phyloP scores from a whole-genome alignment of 2,113 vertebrate species.

The Morone saxatilis region DNA sequence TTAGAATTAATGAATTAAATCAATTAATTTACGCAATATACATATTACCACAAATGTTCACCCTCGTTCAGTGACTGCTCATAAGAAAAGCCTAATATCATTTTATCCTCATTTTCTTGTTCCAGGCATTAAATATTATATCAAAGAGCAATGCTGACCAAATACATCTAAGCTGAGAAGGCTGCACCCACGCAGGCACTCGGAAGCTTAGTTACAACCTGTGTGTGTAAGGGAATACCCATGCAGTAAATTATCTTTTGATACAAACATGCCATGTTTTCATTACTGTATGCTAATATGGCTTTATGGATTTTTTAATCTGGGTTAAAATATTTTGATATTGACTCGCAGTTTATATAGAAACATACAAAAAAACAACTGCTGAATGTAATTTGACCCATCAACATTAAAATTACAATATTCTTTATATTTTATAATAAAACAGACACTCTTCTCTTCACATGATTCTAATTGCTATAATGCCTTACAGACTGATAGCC shows the following conservation, averaged over 20 bases:
- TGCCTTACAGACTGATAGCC: background rate
- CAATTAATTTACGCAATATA: too few relatives aligned
- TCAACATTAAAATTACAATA: background rate
- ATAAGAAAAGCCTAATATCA: background rate
- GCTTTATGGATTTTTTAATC: background rate
- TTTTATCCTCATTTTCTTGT: background rate
- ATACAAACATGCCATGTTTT: conserved; percentile 1
- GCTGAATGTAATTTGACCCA: background rate
- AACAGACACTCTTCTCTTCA: background rate
- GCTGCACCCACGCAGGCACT: background rate
- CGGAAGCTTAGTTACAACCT: background rate
- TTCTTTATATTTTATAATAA: background rate
- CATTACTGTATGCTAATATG: background rate
- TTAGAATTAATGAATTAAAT: too few relatives aligned
- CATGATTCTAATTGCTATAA: background rate
- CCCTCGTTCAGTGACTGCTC: background rate
- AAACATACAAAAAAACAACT: background rate
- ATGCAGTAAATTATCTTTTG: background rate
- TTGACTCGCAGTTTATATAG: background rate
- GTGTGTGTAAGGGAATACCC: background rate
- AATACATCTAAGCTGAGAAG: background rate
- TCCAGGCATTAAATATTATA: background rate
- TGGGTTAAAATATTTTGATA: background rate
- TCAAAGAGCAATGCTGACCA: background rate
- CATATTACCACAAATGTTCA: background rate